Base-by-base conservation (phyloP, 2,888 invertebrate species). In the Hypena proboscidalis region DNA sequence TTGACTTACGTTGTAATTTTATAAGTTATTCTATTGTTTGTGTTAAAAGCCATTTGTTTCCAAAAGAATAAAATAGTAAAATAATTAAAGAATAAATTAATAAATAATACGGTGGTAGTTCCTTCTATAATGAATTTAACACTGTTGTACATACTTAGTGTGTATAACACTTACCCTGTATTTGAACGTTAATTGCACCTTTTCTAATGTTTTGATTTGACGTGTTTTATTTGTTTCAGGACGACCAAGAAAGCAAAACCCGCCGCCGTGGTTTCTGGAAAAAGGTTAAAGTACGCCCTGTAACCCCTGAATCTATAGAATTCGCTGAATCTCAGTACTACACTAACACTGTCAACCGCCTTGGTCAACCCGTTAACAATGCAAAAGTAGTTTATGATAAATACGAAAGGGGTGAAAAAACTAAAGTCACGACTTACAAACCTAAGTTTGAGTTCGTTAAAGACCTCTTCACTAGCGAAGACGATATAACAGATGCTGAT, bases 271-370 rank as follows among this genome's bases (percentile, higher is more conserved):
- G 96, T 35, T 93, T 94, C 66, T 95, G 96, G 94, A 95, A 95
- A 66, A 93, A 95, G 55, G 93, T 95, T 0, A 93, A 94, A 54
- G 93, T 94, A 14, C 91, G 92, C 29, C 92, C 93, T 2, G 82
- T 80, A 5, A 70, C 74, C 26, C 71, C 83, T 2, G 96, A 96
- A 75, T 92, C 93, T 13, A 94, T 96, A 34, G 96, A 96, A 69
- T 93, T 93, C 0, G 96, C 96, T 0, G 97, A 97, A 77, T 96
- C 96, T 0, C 96, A 97, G 78, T 89, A 88, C 68, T 91, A 90
- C 62, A 54, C 78, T 2, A 94, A 94, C 68, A 92, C 95, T 17
- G 94, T 92, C 3, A 87, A 92, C 53, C 83, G 90, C 46, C 75
- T 92, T 2, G 84, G 83, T 27, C 75, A 83, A 56, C 55, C 72